These are phyloP conservation scores for Misgurnus anguillicaudatus DNA, from an alignment of 2,113 vertebrate species.

Conservation along the genomic window DNA sequence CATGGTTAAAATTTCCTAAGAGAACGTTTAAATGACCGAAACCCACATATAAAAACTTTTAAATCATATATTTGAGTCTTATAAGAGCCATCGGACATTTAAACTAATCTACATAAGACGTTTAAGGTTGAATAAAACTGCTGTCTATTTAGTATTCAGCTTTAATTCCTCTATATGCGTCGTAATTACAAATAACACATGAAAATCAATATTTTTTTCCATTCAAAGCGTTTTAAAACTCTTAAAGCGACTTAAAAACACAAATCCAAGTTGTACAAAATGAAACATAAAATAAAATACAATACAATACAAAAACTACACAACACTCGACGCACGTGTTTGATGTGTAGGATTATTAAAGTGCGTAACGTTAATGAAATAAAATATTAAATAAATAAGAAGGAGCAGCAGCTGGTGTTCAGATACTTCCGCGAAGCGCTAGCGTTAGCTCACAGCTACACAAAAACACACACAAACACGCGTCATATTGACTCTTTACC, in stretches of 20 bases:
- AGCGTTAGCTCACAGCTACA: constrained; percentile 41
- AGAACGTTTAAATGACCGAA: no score
- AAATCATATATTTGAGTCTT: no score
- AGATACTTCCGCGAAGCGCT: constrained; percentile 41
- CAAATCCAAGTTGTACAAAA: background rate
- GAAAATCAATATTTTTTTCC: background rate
- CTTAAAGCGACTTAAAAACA: background rate
- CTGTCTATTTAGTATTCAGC: background rate
- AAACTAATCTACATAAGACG: background rate
- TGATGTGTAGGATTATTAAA: background rate
- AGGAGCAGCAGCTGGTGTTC: constrained; percentile 12
- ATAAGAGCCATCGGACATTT: background rate
- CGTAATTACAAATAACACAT: background rate
- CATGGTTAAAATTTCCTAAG: no score
- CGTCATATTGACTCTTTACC: background rate
- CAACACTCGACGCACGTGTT: background rate
- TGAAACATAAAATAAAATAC: background rate
- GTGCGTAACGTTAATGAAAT: background rate
- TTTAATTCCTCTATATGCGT: background rate
- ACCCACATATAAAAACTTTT: no score
- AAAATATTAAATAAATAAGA: background rate
- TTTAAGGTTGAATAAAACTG: background rate
- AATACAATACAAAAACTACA: background rate
- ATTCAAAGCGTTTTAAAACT: background rate
- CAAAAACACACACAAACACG: constrained; percentile 15